Percentiles rank a stretch among this genome's conserved stretches.
Evolutionary conservation across 2,113 vertebrate species (phyloP).

Genomic region (Mormyrus lacerda): DNA sequence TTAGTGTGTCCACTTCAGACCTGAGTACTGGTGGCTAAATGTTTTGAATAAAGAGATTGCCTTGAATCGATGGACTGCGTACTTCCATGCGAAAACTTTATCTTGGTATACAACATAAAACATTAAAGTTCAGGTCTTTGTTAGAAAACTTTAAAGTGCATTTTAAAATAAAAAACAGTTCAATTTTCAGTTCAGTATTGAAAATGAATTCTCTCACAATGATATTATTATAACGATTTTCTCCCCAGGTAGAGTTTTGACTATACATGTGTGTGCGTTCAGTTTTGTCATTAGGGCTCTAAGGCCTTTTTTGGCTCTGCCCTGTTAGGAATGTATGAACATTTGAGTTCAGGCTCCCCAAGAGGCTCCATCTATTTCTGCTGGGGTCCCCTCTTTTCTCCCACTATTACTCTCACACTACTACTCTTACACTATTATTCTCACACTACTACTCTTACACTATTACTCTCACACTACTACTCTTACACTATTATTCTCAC

Average conservation of each 20-base stretch:
- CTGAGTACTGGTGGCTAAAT: neutral
- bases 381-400: neutral
- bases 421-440: neutral
- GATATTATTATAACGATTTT: neutral
- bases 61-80: neutral
- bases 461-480: neutral
- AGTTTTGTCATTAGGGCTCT: neutral
- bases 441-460: no score
- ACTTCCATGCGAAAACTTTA: neutral
- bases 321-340: neutral
- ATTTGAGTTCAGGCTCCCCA: no score
- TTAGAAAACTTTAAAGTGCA: neutral
- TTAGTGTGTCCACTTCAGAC: neutral
- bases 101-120: neutral
- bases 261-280: neutral
- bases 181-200: neutral
- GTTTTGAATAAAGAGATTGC: neutral
- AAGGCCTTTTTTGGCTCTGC: neutral
- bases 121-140: neutral
- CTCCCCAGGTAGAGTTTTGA: neutral
- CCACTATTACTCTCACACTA: neutral
- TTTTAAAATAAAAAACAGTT: neutral
- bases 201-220: neutral
- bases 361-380: neutral
- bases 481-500: neutral